phyloP scores from a whole-genome alignment of 2,797 vertebrate genomes.

The Cetoscarus ocellatus region DNA sequence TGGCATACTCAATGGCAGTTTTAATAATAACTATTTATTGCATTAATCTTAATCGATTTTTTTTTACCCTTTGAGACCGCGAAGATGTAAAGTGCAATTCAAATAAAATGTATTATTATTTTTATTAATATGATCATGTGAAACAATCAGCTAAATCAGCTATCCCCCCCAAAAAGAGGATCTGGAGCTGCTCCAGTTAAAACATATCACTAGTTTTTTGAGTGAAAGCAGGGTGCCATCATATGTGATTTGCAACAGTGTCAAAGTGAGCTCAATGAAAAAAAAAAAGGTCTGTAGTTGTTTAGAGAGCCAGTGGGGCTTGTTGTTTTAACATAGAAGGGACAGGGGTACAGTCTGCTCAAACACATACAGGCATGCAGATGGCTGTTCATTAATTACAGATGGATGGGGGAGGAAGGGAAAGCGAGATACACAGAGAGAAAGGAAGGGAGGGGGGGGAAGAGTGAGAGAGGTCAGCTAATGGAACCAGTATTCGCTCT shows the following conservation, averaged over 20 bases:
- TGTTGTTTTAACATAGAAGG: slow-evolving; percentile 79
- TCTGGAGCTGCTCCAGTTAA: slow-evolving; percentile 47
- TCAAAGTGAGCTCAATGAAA: slow-evolving; percentile 62
- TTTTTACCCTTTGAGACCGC: neutral
- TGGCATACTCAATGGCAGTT: too few relatives aligned
- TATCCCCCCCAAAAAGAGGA: slow-evolving; percentile 52
- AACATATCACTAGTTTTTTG: slow-evolving; percentile 37
- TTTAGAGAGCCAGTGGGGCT: slow-evolving; percentile 75
- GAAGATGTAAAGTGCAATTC: neutral
- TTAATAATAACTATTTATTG: too few relatives aligned
- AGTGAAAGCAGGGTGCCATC: slow-evolving; percentile 24
- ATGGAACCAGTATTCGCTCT: slow-evolving; percentile 60
- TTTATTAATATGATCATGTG: slow-evolving; percentile 26
- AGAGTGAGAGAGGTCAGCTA: slow-evolving; percentile 61
- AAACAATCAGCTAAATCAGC: slow-evolving; percentile 50
- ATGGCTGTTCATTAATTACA: slow-evolving; percentile 85
- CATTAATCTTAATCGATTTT: too few relatives aligned
- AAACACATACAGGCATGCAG: slow-evolving; percentile 80
- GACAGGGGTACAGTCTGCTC: slow-evolving; percentile 81
- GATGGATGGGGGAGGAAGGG: slow-evolving; percentile 70
- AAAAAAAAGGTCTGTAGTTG: slow-evolving; percentile 49
- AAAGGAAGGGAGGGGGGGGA: slow-evolving; percentile 12
- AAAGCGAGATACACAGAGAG: slow-evolving; percentile 33
- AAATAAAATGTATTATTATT: too few relatives aligned
- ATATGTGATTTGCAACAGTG: slow-evolving; percentile 49